Evolutionary conservation across 2,113 vertebrate species (phyloP).

Genomic region (Dicaeum eximium): DNA sequence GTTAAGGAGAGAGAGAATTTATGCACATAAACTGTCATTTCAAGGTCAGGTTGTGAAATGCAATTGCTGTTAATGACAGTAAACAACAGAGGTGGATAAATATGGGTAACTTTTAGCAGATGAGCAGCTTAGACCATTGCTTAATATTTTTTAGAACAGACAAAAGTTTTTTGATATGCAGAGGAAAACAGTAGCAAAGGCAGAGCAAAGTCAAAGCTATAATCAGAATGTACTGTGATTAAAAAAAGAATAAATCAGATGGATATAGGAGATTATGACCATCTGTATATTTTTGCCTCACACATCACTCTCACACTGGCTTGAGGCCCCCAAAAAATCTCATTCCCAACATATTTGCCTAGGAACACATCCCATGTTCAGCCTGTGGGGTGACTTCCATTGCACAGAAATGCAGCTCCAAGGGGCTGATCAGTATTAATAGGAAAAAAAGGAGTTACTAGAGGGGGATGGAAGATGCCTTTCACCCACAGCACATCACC

Average conservation of each 20-base stretch:
- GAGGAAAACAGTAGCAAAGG: constrained; percentile 42
- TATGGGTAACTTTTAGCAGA: constrained; percentile 88
- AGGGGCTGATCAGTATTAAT: background rate
- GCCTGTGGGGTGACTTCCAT: background rate
- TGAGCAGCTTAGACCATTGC: constrained; percentile 79
- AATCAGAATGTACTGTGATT: constrained; percentile 51
- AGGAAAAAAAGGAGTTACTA: background rate
- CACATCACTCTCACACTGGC: background rate
- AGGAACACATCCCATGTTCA: background rate
- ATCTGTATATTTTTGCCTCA: constrained; percentile 30
- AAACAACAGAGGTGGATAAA: constrained; percentile 78
- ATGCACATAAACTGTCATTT: constrained; percentile 71
- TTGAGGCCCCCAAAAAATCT: background rate
- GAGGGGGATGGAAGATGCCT: background rate
- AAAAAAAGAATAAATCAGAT: constrained; percentile 50
- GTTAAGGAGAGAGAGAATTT: constrained; percentile 34
- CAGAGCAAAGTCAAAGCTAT: constrained; percentile 80
- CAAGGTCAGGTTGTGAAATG: constrained; percentile 84
- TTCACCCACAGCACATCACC: background rate
- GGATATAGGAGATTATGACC: constrained; percentile 37
- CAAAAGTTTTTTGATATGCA: constrained; percentile 31
- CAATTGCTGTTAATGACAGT: constrained; percentile 86
- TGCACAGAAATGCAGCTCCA: background rate
- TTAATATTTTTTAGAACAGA: constrained; percentile 75
- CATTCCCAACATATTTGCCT: background rate